phyloP scores from a whole-genome alignment of 2,113 vertebrate genomes.

The Paramisgurnus dabryanus region DNA sequence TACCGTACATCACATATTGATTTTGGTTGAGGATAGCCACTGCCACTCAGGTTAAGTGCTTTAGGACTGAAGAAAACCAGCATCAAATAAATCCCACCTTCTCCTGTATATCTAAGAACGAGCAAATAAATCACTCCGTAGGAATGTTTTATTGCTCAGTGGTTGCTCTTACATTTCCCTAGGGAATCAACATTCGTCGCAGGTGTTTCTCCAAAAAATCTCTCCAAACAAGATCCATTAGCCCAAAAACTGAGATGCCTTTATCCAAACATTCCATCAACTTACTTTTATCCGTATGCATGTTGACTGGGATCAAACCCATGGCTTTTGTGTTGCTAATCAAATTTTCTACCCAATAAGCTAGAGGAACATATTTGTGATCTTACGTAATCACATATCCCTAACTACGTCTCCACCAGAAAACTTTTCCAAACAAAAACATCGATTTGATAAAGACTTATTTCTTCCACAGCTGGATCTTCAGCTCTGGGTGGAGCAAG shows the following conservation, averaged over 20 bases:
- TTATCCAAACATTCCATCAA: too few species aligned
- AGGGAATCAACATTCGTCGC: not conserved
- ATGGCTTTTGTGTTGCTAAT: too few species aligned
- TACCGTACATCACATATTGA: constrained; percentile 44
- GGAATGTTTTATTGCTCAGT: constrained; percentile 9
- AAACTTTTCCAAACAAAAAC: not conserved
- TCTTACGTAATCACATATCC: not conserved
- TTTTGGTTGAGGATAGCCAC: constrained; percentile 31
- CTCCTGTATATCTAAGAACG: constrained; percentile 12
- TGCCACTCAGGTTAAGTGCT: constrained; percentile 46
- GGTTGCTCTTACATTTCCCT: constrained; percentile 2
- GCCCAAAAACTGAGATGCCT: not conserved
- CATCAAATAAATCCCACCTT: constrained; percentile 31
- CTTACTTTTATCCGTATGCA: too few species aligned
- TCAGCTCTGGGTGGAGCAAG: constrained; percentile 30
- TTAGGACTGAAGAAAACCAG: constrained; percentile 40
- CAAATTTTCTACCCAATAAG: too few species aligned
- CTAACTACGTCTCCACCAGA: not conserved
- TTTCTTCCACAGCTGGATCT: constrained; percentile 33
- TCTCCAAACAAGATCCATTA: not conserved
- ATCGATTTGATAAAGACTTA: not conserved
- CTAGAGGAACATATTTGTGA: not conserved
- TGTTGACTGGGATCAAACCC: too few species aligned
- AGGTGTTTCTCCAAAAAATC: not conserved
- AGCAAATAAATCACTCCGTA: constrained; percentile 11